Base-by-base conservation (phyloP, 2,113 vertebrate genomes). In the Menura novaehollandiae region DNA sequence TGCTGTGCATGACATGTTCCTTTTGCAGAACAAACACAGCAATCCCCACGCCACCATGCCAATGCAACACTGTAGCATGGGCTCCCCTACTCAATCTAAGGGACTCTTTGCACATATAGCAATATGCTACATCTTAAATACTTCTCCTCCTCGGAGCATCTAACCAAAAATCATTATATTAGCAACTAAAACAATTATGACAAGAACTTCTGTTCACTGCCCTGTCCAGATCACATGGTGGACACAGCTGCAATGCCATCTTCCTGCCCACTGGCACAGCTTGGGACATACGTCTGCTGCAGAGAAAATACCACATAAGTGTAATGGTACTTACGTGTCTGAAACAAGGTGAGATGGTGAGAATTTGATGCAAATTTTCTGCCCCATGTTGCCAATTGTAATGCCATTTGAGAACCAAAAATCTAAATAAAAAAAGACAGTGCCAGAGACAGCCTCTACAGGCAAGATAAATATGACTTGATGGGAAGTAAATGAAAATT, bases 401-500 rank as follows among this genome's bases (percentile, higher is more conserved):
- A 41, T 75, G 58, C 18, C 47, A 43, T 68, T 72, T 82, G 66
- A 44, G 13, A 53, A 91, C 15, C 11, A 85, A 72, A 85, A 77
- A 35, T 26, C 41, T 51, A 47, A 62, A 74, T 58, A 59, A 84
- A 92, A 91, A 10, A 33, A 47, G 47, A 44, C 30, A 15, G 59
- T 71, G 39, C 43, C 43, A 91, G 56, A 64, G 27, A 56, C 15
- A 81, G 37, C 39, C 24, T 86, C 27, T 55, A 41, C 15, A 80
- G 56, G 32, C 22, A 75, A 77, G 39, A 16, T 22, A 56, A 71
- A 24, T 35, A 55, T 14, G n/a, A 52, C 59, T 43, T 56, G 52
- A 64, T 60, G 49, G 52, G 56, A 93, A 93, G 22, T 11, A 95
- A 91, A 81, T 67, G 18, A 85, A 90, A 93, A 88, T 74, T 63